Evolutionary conservation across 2,888 invertebrate genomes (phyloP), one percentile per base, ranked within the genome.

Genomic region (Aquatica leii): DNA sequence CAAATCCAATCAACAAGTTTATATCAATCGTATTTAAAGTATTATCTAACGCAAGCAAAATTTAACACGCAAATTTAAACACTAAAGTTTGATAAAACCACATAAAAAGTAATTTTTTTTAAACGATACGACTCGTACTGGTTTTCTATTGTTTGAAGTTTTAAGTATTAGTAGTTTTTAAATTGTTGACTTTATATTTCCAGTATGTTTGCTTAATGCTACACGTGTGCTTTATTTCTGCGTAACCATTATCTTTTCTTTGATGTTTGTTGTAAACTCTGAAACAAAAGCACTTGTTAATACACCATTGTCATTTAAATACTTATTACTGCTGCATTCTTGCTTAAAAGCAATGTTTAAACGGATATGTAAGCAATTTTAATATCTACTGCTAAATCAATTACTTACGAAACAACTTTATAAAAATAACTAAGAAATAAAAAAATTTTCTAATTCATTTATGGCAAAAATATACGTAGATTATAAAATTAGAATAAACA

Each of bases 261-360:
- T 64, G 60, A 64, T 59, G 59, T 60, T 56, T 60, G 48, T 56
- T 60, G 20, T 48, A 37, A 37, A 46, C 24, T 37, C 64, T 64
- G 59, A 31, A 64, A 64, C 60, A 57, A 64, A 43, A 43, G 56
- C 20, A 56, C 24, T 56, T 50, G 59, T 59, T 64, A 59, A 55
- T 12, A 51, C n/a, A 17, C 21, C 15, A 52, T 15, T 21, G 24
- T 35, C 9, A 6, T 24, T 4, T 24, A 24, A 2, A 24, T 24
- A 24, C 4, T 24, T 4, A 24, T 24, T 24, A 24, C 24, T 24
- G 24, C 24, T 24, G 24, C 24, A 24, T 24, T n/a, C n/a, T n/a
- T n/a, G n/a, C n/a, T n/a, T n/a, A n/a, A n/a, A n/a, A n/a, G n/a
- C n/a, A n/a, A n/a, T n/a, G n/a, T n/a, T n/a, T n/a, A n/a, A n/a